Evolutionary conservation across 2,797 vertebrate genomes (phyloP).

Genomic region (Sylvia borin): DNA sequence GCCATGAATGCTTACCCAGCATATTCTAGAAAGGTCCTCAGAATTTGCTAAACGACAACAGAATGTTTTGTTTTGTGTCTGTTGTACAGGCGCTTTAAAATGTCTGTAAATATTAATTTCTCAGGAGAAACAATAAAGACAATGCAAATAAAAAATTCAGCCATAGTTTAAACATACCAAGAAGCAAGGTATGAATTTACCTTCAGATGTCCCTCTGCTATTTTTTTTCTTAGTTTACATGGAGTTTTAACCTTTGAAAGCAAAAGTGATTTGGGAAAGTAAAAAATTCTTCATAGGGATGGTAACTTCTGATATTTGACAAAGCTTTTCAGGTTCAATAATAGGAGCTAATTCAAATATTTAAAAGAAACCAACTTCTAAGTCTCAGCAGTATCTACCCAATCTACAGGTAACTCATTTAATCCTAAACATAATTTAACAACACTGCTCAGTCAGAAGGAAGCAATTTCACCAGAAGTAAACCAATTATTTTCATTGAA

Average conservation of each 20-base stretch:
- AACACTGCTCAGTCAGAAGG: background rate
- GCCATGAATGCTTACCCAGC: background rate
- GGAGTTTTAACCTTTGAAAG: background rate
- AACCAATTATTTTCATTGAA: background rate
- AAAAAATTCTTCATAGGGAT: background rate
- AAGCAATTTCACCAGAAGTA: background rate
- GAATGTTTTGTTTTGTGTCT: background rate
- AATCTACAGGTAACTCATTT: background rate
- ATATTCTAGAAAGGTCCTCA: background rate
- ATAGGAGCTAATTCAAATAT: background rate
- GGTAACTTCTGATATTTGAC: background rate
- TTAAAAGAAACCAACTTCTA: background rate
- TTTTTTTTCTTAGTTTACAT: background rate
- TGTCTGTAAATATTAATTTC: background rate
- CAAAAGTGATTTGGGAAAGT: background rate
- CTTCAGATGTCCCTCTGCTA: background rate
- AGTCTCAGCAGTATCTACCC: background rate
- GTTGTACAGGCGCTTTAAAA: background rate
- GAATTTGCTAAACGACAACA: background rate
- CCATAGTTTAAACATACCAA: background rate
- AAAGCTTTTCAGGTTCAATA: background rate
- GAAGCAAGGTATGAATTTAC: background rate
- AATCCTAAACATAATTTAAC: background rate
- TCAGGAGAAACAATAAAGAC: background rate
- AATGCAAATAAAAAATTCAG: background rate